Evolutionary conservation across 2,797 vertebrate genomes (phyloP), one percentile per base, ranked within the genome.

Genomic region (Rhinatrema bivittatum): DNA sequence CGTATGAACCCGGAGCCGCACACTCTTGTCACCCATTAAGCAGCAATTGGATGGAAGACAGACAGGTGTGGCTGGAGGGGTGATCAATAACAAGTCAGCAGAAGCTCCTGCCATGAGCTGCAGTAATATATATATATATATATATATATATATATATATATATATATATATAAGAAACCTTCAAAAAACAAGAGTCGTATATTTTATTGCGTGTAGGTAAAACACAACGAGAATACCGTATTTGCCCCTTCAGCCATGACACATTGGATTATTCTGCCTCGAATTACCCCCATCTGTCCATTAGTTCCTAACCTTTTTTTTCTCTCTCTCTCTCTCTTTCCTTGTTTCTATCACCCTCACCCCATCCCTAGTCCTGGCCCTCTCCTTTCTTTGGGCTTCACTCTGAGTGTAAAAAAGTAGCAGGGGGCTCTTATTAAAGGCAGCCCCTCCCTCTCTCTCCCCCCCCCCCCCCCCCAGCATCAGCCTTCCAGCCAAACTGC

Each of bases 401-500:
- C 68, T 73, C 82, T 62, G 51, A 73, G 83, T 81, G 81, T 82
- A 82, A 86, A 82, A 86, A 86, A 87, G 79, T 86, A 81, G 85
- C 82, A 72, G 89, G 88, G 85, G 86, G 84, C 75, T 72, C 77
- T 82, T 80, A 84, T 88, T 85, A 85, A 82, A 83, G 72, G 75
- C 65, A 76, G 68, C 77, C 84, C 81, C 73, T 79, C 46, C 46
- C 49, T 33, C 39, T 28, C 24, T 50, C 28, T 34, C 34, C n/a
- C n/a, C n/a, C 79, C 67, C 28, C 34, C 34, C n/a, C n/a, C n/a
- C 79, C 67, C 69, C 68, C 65, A 68, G 85, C 86, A 88, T 85
- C 82, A 82, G 84, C 85, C 84, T 78, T 65, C 74, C 82, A 86
- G 83, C 87, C 88, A 96, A 96, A 94, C 88, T 87, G 91, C 85